Evolutionary conservation across 1,140 invertebrate genomes (phyloP).

Genomic region (Sarcophaga peregrina): DNA sequence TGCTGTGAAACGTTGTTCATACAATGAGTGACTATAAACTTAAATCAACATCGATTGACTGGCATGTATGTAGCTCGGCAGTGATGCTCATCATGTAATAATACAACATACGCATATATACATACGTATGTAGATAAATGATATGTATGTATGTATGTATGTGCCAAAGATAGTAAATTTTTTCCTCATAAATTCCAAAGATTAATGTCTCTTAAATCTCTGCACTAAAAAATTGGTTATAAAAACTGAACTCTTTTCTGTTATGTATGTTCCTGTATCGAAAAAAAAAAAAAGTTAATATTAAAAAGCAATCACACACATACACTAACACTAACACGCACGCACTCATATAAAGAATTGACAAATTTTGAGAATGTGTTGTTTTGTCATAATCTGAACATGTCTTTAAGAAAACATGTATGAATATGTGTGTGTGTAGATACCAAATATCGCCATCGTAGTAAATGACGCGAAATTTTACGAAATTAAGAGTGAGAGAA

Average conservation of each 20-base stretch:
- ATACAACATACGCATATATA: no score
- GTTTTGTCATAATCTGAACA: no score
- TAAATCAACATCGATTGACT: conserved; percentile 37
- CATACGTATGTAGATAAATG: background rate
- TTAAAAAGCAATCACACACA: no score
- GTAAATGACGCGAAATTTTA: no score
- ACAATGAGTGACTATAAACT: conserved; percentile 10
- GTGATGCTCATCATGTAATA: background rate
- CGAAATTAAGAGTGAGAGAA: no score
- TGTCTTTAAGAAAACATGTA: no score
- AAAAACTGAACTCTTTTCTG: conserved; percentile 8
- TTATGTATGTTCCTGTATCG: background rate
- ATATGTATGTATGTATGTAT: no score
- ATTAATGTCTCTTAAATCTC: conserved; percentile 26
- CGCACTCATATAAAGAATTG: no score
- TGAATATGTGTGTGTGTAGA: no score
- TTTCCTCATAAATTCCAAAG: background rate
- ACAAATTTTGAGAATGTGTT: no score
- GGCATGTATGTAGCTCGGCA: background rate
- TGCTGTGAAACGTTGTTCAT: background rate
- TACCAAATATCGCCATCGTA: no score
- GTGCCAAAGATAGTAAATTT: background rate
- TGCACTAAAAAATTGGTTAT: background rate
- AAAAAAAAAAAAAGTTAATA: background rate
- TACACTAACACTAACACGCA: no score